Evolutionary conservation across 2,888 invertebrate genomes (phyloP).

Genomic region (Chymomyza fuscimana): DNA sequence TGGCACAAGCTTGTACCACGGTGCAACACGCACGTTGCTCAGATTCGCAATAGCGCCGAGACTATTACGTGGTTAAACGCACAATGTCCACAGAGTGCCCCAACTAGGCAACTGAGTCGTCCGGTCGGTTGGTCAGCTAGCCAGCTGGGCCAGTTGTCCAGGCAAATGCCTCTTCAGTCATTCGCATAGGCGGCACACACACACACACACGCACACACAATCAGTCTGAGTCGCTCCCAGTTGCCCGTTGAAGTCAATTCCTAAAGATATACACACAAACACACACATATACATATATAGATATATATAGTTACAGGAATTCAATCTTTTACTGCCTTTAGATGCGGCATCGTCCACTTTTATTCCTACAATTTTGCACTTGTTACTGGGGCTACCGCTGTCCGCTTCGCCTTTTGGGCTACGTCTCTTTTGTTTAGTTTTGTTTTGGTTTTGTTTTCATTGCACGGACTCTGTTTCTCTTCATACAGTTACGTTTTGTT

Average conservation of each 20-base stretch:
- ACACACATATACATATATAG: conserved; percentile 16
- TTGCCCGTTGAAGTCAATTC: no score
- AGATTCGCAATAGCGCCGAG: conserved; percentile 38
- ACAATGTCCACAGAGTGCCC: conserved; percentile 40
- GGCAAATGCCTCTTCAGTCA: conserved; percentile 27
- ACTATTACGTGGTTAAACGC: conserved; percentile 54
- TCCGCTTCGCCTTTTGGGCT: neutral
- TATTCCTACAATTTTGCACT: conserved; percentile 42
- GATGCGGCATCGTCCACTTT: conserved; percentile 39
- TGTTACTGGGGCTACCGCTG: conserved; percentile 8
- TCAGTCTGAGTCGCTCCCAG: conserved; percentile 19
- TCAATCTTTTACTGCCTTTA: conserved; percentile 42
- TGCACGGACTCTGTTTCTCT: conserved; percentile 24
- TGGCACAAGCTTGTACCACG: conserved; percentile 19
- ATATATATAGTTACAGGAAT: conserved; percentile 35
- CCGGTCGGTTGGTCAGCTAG: neutral
- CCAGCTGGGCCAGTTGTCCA: conserved; percentile 34
- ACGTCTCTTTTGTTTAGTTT: conserved; percentile 20
- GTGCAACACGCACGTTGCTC: conserved; percentile 27
- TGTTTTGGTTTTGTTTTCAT: conserved; percentile 29
- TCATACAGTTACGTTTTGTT: conserved; percentile 37
- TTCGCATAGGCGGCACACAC: conserved; percentile 25
- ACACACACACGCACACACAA: conserved; percentile 26
- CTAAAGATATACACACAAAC: neutral
- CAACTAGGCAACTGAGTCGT: neutral